phyloP scores from a whole-genome alignment of 2,113 vertebrate species.

The Chaetodon auriga region DNA sequence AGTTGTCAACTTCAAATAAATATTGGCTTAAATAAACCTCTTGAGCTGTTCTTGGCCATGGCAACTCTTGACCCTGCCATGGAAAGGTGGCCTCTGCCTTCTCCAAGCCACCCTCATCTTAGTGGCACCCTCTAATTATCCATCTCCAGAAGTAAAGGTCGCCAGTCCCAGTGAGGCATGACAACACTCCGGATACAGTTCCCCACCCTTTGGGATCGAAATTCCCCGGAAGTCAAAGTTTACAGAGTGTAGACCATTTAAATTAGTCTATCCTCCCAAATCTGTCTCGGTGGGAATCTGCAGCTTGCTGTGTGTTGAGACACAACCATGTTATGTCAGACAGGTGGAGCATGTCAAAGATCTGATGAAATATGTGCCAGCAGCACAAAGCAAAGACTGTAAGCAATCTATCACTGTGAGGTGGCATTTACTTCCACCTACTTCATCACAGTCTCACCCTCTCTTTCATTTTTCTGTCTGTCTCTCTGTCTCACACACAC shows the following conservation, averaged over 20 bases:
- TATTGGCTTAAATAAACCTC: slow-evolving; percentile 56
- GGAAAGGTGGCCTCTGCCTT: slow-evolving; percentile 65
- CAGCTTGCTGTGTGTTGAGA: neutral
- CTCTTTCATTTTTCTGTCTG: neutral
- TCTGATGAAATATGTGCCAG: slow-evolving; percentile 20
- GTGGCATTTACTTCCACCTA: slow-evolving; percentile 19
- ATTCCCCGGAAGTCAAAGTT: neutral
- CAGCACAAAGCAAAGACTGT: slow-evolving; percentile 24
- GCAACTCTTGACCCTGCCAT: slow-evolving; percentile 51
- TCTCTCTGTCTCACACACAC: slow-evolving; percentile 14
- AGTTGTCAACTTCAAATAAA: slow-evolving; percentile 73
- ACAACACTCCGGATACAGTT: slow-evolving; percentile 15
- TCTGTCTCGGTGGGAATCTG: neutral
- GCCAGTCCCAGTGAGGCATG: slow-evolving; percentile 44
- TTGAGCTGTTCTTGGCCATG: slow-evolving; percentile 57
- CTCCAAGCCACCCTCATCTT: slow-evolving; percentile 45
- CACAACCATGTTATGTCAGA: neutral
- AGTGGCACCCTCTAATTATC: slow-evolving; percentile 72
- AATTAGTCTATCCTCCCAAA: slow-evolving; percentile 1
- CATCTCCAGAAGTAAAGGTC: slow-evolving; percentile 61
- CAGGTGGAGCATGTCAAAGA: slow-evolving; percentile 27
- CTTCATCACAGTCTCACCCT: slow-evolving; percentile 27
- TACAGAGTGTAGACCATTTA: neutral
- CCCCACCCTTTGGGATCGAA: slow-evolving; percentile 1
- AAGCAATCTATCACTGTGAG: slow-evolving; percentile 10